Percentiles rank a stretch among this genome's conserved stretches.
phyloP scores from a whole-genome alignment of 2,113 vertebrate species.

The Numenius arquata region DNA sequence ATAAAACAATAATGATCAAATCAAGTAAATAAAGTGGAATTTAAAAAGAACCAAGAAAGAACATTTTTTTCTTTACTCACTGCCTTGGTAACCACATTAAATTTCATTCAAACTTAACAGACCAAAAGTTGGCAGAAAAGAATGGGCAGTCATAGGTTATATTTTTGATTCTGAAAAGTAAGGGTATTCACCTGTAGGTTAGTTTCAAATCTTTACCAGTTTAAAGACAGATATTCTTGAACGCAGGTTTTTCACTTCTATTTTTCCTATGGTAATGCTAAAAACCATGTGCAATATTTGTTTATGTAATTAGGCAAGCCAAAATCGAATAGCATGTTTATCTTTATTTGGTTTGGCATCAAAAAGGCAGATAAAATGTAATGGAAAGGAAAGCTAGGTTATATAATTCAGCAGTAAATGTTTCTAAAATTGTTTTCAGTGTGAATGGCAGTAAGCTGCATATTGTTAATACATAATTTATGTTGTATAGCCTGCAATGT shows the following conservation, averaged over 20 bases:
- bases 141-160: neutral
- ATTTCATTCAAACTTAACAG: neutral
- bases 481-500: neutral
- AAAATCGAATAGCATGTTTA: conserved; percentile 15
- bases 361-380: conserved; percentile 29
- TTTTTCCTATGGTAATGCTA: neutral
- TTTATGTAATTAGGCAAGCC: conserved; percentile 7
- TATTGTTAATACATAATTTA: conserved; percentile 1
- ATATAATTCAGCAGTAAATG: conserved; percentile 37
- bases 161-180: neutral
- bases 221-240: neutral
- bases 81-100: neutral
- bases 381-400: conserved; percentile 32
- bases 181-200: neutral
- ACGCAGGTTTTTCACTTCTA: neutral
- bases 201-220: neutral
- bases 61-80: neutral
- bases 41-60: neutral
- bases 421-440: conserved; percentile 32
- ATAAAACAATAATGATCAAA: neutral
- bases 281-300: neutral
- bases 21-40: neutral
- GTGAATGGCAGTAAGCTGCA: neutral
- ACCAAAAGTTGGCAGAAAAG: neutral
- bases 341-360: conserved; percentile 56